A percentile compares a stretch with the other conserved stretches of the same genome.
These are phyloP conservation scores for Rhamnusium bicolor DNA, from an alignment of 2,888 invertebrate species.

Conservation along the genomic window DNA sequence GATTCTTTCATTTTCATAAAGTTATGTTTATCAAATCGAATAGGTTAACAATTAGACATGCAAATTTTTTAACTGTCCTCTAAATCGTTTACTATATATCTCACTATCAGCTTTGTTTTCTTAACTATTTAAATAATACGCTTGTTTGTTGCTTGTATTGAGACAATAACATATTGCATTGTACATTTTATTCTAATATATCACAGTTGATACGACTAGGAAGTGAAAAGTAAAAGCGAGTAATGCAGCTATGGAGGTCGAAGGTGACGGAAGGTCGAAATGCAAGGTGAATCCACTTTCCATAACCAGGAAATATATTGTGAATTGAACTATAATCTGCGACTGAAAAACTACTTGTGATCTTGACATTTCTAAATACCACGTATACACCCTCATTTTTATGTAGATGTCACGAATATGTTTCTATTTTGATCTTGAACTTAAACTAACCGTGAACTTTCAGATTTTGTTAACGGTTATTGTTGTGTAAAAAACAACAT, in stretches of 20 bases:
- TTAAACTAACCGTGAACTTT: slow-evolving; percentile 48
- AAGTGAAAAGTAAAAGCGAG: slow-evolving; percentile 57
- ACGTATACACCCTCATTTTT: slow-evolving; percentile 46
- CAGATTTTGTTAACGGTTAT: slow-evolving; percentile 18
- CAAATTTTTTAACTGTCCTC: not conserved
- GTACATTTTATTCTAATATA: slow-evolving; percentile 23
- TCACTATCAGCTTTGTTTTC: not conserved
- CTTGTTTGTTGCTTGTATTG: slow-evolving; percentile 14
- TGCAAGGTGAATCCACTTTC: slow-evolving; percentile 59
- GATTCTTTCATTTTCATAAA: too few relatives aligned
- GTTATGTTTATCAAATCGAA: too few relatives aligned
- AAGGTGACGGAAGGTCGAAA: slow-evolving; percentile 58
- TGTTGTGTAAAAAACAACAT: not conserved
- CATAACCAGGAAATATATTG: slow-evolving; percentile 52
- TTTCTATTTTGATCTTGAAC: slow-evolving; percentile 42
- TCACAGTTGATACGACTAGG: slow-evolving; percentile 39
- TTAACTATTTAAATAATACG: not conserved
- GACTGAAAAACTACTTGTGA: slow-evolving; percentile 38
- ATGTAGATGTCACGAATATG: slow-evolving; percentile 42
- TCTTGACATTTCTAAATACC: slow-evolving; percentile 54
- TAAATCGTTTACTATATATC: not conserved
- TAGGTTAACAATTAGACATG: too few relatives aligned
- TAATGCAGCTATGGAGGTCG: slow-evolving; percentile 55
- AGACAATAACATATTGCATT: slow-evolving; percentile 2
- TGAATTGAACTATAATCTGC: slow-evolving; percentile 29